Evolutionary conservation across 2,113 vertebrate genomes (phyloP), one percentile per base, ranked within the genome.

Genomic region (Petrocephalus zakoni): DNA sequence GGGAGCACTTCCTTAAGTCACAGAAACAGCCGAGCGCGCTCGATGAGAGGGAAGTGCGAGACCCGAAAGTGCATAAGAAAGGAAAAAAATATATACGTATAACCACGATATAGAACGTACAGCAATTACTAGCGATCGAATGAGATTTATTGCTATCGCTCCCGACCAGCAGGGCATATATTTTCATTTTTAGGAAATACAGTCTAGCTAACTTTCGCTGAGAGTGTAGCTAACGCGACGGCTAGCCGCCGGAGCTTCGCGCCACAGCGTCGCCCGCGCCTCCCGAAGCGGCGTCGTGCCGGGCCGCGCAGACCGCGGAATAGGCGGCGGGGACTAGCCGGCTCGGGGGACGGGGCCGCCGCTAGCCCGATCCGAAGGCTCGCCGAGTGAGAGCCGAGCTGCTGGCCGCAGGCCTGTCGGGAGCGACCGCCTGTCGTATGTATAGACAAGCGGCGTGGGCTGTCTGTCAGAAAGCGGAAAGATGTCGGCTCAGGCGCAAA

Each of bases 401-500:
- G 51, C 29, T 42, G 13, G 42, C 37, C 15, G 34, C 55, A 78
- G 72, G 87, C 87, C 87, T 82, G 49, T 56, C 68, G 47, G 87
- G 72, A 55, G 49, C 47, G 68, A 88, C 68, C n/a, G 86, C 34
- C 37, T 87, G 61, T 87, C 61, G 87, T 87, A 61, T 87, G 56
- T 49, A 47, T n/a, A 88, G 90, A 91, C 86, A 2, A 64, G 90
- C 87, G 91, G 87, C 90, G 88, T 91, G 91, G 90, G 91, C 87
- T 85, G 88, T 68, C 29, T 78, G 72, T 78, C 72, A 78, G 87
- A 55, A 58, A 86, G 49, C 84, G 87, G 52, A 81, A 93, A 94
- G 91, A 99, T 99, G 98, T 99, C 98, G 96, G 98, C 98, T 93
- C 98, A 99, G 93, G 98, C 98, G 90, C 98, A 99, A 94, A 99